Base-by-base conservation (phyloP, 2,797 vertebrate species). In the Anguilla anguilla region DNA sequence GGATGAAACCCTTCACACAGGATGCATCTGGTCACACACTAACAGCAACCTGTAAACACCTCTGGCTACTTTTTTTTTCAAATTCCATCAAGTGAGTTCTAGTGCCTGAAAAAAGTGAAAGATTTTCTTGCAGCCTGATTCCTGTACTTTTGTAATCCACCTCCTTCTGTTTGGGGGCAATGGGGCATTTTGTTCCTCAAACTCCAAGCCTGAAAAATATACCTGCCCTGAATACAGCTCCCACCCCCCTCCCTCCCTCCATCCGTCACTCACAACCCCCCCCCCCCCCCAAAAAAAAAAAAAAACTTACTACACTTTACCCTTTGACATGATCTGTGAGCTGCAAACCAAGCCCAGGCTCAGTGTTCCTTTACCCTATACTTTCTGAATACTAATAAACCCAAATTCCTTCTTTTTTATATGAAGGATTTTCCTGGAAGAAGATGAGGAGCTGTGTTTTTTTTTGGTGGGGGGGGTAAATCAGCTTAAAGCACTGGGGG, bases 401-500 rank as follows among this genome's bases (percentile, higher is more conserved):
- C 61, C 53, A 88, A 69, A 83, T 67, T 43, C 85, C 93, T 91
- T 83, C 77, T 88, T 83, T 89, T 88, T 88, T 53, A 49, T 86
- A 51, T 53, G 17, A 85, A 88, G 86, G 79, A 57, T 87, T 87
- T 72, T 6, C 87, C 57, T 85, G 77, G 77, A 25, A 49, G 77
- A 25, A 10, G 39, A 49, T 6, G 3, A 81, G 81, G 46, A 13
- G 61, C 86, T 35, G 59, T 83, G 86, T 49, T n/a, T 55, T 77
- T 59, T 83, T 51, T 81, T 89, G 85, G 89, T 81, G 77, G 25
- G 67, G 67, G 6, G 7, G 7, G 19, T 84, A 91, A 93, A 91
- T 93, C 89, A 91, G 90, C 91, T 92, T 93, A 91, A 91, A 92
- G 90, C 91, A 90, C 35, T 83, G 77, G n/a, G 15, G 51, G 2